These are phyloP conservation scores for Odobenus rosmarus DNA, from an alignment of 2,113 vertebrate species.

Conservation along the genomic window DNA sequence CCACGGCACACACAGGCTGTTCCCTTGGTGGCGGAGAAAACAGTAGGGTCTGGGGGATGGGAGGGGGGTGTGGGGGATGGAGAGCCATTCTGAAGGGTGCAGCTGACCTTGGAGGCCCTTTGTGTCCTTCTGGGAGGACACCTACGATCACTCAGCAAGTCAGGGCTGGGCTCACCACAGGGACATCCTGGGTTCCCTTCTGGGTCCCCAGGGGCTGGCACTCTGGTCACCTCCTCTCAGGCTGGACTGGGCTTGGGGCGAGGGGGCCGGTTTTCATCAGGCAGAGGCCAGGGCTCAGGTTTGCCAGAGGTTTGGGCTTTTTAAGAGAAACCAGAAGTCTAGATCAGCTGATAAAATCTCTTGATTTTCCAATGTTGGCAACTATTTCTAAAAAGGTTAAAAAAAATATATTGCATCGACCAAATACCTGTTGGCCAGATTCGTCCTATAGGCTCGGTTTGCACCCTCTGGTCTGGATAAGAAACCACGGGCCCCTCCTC, in stretches of 20 bases:
- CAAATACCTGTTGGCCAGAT: background rate
- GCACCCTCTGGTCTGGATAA: background rate
- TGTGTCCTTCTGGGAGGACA: background rate
- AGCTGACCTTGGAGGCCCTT: background rate
- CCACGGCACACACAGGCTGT: accelerated
- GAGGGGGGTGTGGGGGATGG: accelerated
- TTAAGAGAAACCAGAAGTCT: background rate
- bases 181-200: background rate
- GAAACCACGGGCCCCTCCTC: background rate
- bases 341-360: background rate
- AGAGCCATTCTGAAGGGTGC: background rate
- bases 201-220: background rate
- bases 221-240: background rate
- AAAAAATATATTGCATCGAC: background rate
- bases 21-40: background rate
- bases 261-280: accelerated
- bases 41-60: background rate
- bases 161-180: too few relatives aligned
- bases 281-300: background rate
- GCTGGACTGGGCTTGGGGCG: background rate
- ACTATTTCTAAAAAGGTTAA: background rate
- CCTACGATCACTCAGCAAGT: background rate
- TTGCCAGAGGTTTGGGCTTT: background rate
- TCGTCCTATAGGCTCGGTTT: background rate
- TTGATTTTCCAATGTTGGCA: background rate